Base-by-base conservation (phyloP, 2,888 invertebrate genomes). In the Pomacea canaliculata region DNA sequence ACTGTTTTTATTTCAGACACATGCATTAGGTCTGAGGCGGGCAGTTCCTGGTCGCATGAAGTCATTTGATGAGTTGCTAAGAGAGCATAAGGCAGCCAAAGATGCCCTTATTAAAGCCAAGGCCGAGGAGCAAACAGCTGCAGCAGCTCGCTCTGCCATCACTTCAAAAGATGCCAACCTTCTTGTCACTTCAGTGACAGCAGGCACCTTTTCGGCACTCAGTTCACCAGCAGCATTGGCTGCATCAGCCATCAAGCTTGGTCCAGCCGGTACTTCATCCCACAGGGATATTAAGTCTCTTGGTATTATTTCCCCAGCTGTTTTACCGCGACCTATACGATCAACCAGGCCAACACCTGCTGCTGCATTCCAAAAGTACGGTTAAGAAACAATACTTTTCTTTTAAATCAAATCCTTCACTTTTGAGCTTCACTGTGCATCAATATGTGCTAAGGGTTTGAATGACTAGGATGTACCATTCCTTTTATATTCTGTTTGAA, bases 31-130 rank as follows among this genome's bases (percentile, higher is more conserved):
- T 65, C 89, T 94, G 82, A 92, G 95, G 77, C 91, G 95, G 80
- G 93, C 94, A 37, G 95, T 95, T 59, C 91, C 92, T 78, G 95
- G 95, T 0, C 92, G 95, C 71, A 93, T 93, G 77, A 94, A 95
- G 90, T 92, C 94, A 37, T 95, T 95, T 91, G 95, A 95, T 89
- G 94, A 94, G 76, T 91, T 95, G 75, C 92, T 95, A 80, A 93
- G 94, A 62, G 95, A 95, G 85, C 95, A 95, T 86, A 92, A 94
- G 71, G 94, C 94, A 60, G 92, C 94, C 78, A 93, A 93, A 83
- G 94, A 94, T 80, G 89, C 89, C 19, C 81, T 88, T 71, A 79
- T 86, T 49, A 87, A 87, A 76, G 85, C 85, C 63, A 88, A 87
- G 77, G 83, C 84, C 49, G 85, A 85, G 73, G 83, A 76, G 23